phyloP scores from a whole-genome alignment of 2,797 vertebrate genomes.

The Acropternis orthonyx region DNA sequence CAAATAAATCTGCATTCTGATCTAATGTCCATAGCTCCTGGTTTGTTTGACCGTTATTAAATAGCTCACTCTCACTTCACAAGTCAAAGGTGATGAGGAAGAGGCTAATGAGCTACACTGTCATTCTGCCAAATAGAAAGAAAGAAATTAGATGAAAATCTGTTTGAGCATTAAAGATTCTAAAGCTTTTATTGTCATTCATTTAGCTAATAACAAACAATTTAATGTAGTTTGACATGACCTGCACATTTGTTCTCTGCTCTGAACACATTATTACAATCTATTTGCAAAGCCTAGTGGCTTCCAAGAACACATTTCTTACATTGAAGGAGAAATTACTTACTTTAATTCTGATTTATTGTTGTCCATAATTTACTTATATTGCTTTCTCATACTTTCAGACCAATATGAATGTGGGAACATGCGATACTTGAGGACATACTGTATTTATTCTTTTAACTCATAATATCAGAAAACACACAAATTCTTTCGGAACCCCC shows the following conservation, averaged over 20 bases:
- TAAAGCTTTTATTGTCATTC: slow-evolving; percentile 62
- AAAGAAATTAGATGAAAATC: slow-evolving; percentile 50
- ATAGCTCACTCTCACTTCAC: background rate
- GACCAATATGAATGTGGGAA: background rate
- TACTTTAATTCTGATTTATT: background rate
- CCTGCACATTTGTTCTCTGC: slow-evolving; percentile 22
- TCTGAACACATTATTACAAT: slow-evolving; percentile 32
- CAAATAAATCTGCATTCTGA: background rate
- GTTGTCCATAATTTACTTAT: background rate
- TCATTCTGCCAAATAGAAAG: slow-evolving; percentile 3
- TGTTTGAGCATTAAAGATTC: slow-evolving; percentile 42
- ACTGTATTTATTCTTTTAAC: background rate
- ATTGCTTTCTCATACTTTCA: background rate
- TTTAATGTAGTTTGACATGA: slow-evolving; percentile 59
- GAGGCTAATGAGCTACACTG: background rate
- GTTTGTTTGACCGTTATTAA: slow-evolving; percentile 17
- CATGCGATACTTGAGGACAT: background rate
- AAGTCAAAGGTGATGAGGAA: background rate
- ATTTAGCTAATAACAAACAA: slow-evolving; percentile 57
- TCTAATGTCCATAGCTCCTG: background rate
- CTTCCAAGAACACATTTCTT: background rate
- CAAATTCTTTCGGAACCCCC: background rate
- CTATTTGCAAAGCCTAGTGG: slow-evolving; percentile 19
- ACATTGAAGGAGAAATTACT: background rate
- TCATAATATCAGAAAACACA: background rate